Evolutionary conservation across 2,797 vertebrate species (phyloP).

Genomic region (Leucoraja ocellata): DNA sequence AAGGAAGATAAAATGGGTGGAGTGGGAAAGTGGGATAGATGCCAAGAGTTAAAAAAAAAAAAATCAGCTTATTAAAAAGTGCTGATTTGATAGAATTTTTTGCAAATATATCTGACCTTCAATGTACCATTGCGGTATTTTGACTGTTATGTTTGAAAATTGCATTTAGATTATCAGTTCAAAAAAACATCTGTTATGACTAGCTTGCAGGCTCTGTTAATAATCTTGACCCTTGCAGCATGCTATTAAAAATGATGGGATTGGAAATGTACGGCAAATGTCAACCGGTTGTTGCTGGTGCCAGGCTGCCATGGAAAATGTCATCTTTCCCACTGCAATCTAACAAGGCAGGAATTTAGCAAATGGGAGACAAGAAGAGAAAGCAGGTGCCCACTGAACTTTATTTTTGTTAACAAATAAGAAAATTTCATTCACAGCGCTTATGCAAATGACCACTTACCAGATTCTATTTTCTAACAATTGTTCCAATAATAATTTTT

Average conservation of each 20-base stretch:
- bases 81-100: background rate
- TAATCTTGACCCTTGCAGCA: background rate
- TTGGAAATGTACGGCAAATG: slow-evolving; percentile 73
- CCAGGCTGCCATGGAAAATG: slow-evolving; percentile 74
- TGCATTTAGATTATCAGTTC: slow-evolving; percentile 36
- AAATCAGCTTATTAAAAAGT: background rate
- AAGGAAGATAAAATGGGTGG: background rate
- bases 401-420: slow-evolving; percentile 12
- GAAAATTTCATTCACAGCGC: background rate
- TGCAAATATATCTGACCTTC: background rate
- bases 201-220: slow-evolving; percentile 7
- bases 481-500: slow-evolving; percentile 21
- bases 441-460: background rate
- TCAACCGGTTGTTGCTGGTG: slow-evolving; percentile 71
- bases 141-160: slow-evolving; percentile 19
- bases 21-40: background rate
- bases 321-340: slow-evolving; percentile 68
- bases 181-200: slow-evolving; percentile 26
- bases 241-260: slow-evolving; percentile 46
- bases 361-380: slow-evolving; percentile 66
- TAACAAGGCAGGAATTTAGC: slow-evolving; percentile 62
- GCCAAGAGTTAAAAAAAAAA: background rate
- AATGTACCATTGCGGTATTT: background rate
- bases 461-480: slow-evolving; percentile 25
- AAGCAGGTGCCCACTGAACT: slow-evolving; percentile 55